Conservation (phyloP, 2,113 vertebrate species). For the Thalassoma bifasciatum region DNA sequence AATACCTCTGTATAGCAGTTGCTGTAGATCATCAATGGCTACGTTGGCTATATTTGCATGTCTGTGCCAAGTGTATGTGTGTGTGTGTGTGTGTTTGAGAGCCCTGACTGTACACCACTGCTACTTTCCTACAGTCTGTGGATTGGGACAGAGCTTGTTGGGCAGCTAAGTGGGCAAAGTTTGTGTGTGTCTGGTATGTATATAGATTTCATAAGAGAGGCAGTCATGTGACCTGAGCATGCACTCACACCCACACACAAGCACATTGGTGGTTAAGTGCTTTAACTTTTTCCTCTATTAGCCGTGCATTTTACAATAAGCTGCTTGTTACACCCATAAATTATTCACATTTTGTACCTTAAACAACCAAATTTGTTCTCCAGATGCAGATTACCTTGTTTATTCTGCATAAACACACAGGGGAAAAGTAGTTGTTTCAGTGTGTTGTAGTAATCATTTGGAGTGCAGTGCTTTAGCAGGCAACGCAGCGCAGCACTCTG, state of each 20-base stretch:
- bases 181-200: background rate
- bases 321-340: conserved; percentile 43
- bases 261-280: background rate
- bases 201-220: background rate
- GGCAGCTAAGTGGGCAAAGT: conserved; percentile 3
- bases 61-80: too few relatives aligned
- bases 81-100: too few relatives aligned
- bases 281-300: conserved; percentile 24
- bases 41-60: too few relatives aligned
- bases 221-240: conserved; percentile 6
- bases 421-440: conserved; percentile 56
- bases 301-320: conserved; percentile 1
- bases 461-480: conserved; percentile 51
- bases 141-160: background rate
- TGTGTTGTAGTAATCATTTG: conserved; percentile 59
- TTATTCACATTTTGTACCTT: conserved; percentile 31
- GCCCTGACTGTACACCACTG: too few relatives aligned
- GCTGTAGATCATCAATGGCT: too few relatives aligned
- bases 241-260: conserved; percentile 10
- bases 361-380: background rate
- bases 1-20: too few relatives aligned
- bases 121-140: too few relatives aligned
- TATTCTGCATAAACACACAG: conserved; percentile 51
- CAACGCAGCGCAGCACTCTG: conserved; percentile 45
- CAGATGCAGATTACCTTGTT: conserved; percentile 63